Evolutionary conservation across 2,113 vertebrate genomes (phyloP), one percentile per base, ranked within the genome.

Genomic region (Bucco capensis): DNA sequence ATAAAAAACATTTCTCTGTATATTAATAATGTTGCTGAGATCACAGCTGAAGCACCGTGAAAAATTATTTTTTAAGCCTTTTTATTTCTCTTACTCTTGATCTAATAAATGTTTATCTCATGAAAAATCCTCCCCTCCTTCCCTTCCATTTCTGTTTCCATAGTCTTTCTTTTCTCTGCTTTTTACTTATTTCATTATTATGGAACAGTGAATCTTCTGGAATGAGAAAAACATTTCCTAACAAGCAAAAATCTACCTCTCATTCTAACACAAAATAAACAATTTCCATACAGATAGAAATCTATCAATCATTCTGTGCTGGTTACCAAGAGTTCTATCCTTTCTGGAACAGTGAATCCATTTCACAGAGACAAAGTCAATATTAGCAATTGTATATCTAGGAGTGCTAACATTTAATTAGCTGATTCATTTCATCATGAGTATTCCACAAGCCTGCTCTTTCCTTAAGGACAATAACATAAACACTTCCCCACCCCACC

Each of bases 401-500:
- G 7, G 7, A 77, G 21, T 73, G 14, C 0, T 80, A 53, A 7
- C 8, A 42, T 57, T 57, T 57, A 60, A 51, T 28, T 51, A 71
- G 9, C 2, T 50, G 38, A 67, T 62, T 58, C 2, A 28, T 74
- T 84, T 87, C 6, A 77, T 46, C 19, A 24, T 1, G 4, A 77
- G 4, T 62, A 71, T 54, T 78, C 27, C 27, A 75, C 2, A 86
- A 50, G 7, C 3, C 31, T 73, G 8, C 16, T 8, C 14, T 65
- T 74, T 89, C 7, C 31, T 66, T 53, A 77, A 77, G 21, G 6
- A 38, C 14, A n/a, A 9, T 5, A 73, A 16, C 38, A 73, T 14
- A 57, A 69, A 30, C 14, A 22, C 1, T 0, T 67, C 49, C 9
- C 3, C 33, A 11, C n/a, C n/a, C n/a, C n/a, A n/a, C n/a, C n/a